phyloP scores from a whole-genome alignment of 2,888 invertebrate species.

The Chouioia cunea region DNA sequence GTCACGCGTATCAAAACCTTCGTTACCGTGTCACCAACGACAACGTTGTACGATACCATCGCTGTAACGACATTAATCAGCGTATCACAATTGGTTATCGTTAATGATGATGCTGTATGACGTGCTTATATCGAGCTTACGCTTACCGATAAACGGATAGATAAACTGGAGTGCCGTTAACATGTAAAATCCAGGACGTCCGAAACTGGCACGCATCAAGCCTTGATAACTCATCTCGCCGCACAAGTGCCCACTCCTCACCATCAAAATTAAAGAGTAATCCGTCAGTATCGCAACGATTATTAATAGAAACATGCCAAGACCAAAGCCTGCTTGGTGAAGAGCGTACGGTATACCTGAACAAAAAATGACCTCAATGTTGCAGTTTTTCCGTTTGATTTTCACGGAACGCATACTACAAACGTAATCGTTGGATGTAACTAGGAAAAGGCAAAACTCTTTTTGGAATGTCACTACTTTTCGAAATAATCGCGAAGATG shows the following conservation, averaged over 20 bases:
- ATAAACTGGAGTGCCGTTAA: conserved; percentile 83
- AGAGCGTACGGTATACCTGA: conserved; percentile 84
- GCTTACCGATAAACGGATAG: conserved; percentile 85
- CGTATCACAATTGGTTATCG: no score
- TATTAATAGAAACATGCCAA: conserved; percentile 79
- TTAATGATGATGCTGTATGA: no score
- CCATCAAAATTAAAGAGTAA: conserved; percentile 85
- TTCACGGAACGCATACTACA: no score
- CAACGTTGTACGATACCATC: conserved; percentile 90
- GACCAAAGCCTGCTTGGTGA: conserved; percentile 83
- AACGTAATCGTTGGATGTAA: no score
- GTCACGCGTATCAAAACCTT: conserved; percentile 83
- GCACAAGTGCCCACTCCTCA: conserved; percentile 80
- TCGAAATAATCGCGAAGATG: no score
- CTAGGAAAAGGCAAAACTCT: no score
- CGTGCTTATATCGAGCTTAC: not conserved
- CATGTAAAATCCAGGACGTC: conserved; percentile 81
- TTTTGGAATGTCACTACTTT: no score
- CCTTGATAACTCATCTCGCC: conserved; percentile 84
- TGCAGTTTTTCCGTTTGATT: no score
- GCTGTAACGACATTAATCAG: conserved; percentile 70
- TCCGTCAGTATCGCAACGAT: conserved; percentile 83
- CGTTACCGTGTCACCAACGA: conserved; percentile 87
- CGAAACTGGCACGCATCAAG: conserved; percentile 85
- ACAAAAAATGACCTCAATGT: not conserved